phyloP scores from a whole-genome alignment of 2,113 vertebrate genomes.

The Geothlypis trichas region DNA sequence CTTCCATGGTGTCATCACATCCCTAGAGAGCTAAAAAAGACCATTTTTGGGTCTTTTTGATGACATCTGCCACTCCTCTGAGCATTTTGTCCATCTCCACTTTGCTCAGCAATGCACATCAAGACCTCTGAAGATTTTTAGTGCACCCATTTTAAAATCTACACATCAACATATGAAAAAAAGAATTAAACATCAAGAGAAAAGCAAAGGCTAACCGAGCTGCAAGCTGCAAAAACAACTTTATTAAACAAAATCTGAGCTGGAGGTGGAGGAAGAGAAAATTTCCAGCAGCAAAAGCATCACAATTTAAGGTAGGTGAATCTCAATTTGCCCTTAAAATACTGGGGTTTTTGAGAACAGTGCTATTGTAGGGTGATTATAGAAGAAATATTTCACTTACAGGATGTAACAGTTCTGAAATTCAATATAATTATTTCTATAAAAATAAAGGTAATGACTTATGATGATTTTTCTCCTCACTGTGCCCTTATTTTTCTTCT shows the following conservation, averaged over 20 bases:
- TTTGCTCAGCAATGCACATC: background rate
- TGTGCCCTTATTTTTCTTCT: background rate
- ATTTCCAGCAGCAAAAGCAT: background rate
- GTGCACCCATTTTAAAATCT: background rate
- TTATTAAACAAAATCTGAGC: background rate
- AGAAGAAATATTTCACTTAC: background rate
- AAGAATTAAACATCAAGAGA: background rate
- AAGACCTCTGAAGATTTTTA: background rate
- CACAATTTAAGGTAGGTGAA: background rate
- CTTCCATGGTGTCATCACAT: background rate
- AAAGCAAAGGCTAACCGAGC: background rate
- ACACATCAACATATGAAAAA: background rate
- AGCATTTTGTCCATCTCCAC: background rate
- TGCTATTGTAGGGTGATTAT: background rate
- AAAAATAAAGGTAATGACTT: background rate
- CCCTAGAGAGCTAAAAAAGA: background rate
- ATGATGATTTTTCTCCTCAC: background rate
- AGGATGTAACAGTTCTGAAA: background rate
- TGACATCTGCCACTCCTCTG: background rate
- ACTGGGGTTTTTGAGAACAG: fast-evolving
- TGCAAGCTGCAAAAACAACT: background rate
- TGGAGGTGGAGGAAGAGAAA: background rate
- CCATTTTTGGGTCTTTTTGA: background rate
- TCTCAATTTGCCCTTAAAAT: background rate
- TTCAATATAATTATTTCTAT: background rate